phyloP scores from a whole-genome alignment of 2,888 invertebrate genomes.

The Leucophora obtusa region DNA sequence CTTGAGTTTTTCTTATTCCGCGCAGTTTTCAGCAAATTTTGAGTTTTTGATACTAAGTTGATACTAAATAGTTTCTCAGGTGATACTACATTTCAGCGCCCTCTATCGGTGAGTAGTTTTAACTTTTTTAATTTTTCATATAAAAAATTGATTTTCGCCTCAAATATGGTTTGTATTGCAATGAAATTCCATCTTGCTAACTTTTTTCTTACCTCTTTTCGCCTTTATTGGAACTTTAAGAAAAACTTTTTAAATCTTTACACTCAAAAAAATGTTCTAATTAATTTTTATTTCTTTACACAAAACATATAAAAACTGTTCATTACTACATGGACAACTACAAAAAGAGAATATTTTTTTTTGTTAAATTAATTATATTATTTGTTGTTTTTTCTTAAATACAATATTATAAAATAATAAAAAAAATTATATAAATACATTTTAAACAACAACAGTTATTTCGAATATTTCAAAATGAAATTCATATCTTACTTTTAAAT shows the following conservation, averaged over 20 bases:
- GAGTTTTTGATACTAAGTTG: too few relatives aligned
- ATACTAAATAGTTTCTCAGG: too few relatives aligned
- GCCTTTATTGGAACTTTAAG: too few relatives aligned
- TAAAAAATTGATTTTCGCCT: too few relatives aligned
- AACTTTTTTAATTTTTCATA: too few relatives aligned
- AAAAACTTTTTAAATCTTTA: not conserved
- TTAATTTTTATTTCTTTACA: not conserved
- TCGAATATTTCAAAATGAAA: slow-evolving; percentile 8
- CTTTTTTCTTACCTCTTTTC: too few relatives aligned
- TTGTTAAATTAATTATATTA: slow-evolving; percentile 11
- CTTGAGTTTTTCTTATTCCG: too few relatives aligned
- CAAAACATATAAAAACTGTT: not conserved
- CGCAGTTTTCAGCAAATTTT: too few relatives aligned
- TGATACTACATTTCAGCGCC: too few relatives aligned
- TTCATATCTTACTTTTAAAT: slow-evolving; percentile 4
- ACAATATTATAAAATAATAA: slow-evolving; percentile 32
- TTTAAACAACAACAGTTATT: slow-evolving; percentile 15
- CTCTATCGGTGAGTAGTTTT: too few relatives aligned
- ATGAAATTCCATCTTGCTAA: too few relatives aligned
- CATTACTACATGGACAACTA: slow-evolving; percentile 4
- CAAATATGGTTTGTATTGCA: too few relatives aligned
- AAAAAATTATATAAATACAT: slow-evolving; percentile 29
- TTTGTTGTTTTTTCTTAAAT: slow-evolving; percentile 19
- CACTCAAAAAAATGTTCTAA: slow-evolving; percentile 11
- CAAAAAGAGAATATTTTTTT: not conserved